Evolutionary conservation across 2,797 vertebrate genomes (phyloP).

Genomic region (Poecilia gillii): DNA sequence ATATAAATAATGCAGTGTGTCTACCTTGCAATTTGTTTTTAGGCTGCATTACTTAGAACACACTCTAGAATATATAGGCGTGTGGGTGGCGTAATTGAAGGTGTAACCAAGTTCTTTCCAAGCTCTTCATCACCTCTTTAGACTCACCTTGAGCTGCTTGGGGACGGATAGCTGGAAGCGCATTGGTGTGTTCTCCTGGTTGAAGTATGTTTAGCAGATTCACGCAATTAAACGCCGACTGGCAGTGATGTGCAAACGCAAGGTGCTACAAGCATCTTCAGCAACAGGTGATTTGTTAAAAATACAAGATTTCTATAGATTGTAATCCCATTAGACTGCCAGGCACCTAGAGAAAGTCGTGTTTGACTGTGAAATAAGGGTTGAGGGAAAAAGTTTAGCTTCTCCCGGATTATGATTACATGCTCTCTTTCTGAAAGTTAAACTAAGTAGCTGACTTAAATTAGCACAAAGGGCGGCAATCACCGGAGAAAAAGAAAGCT

Average conservation of each 20-base stretch:
- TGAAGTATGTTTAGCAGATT: slow-evolving; percentile 4
- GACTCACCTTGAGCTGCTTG: slow-evolving; percentile 26
- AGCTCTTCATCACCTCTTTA: slow-evolving; percentile 45
- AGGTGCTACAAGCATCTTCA: slow-evolving; percentile 4
- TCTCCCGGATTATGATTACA: not conserved
- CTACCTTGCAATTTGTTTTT: slow-evolving; percentile 37
- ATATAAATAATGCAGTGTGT: slow-evolving; percentile 35
- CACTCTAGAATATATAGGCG: slow-evolving; percentile 42
- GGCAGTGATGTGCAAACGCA: slow-evolving; percentile 23
- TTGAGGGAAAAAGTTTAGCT: slow-evolving; percentile 28
- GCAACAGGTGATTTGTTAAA: slow-evolving; percentile 52
- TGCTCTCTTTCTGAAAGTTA: slow-evolving; percentile 1
- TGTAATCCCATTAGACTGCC: slow-evolving; percentile 34
- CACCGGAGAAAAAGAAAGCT: not conserved
- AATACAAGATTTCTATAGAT: slow-evolving; percentile 13
- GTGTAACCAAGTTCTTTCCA: slow-evolving; percentile 51
- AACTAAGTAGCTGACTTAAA: slow-evolving; percentile 4
- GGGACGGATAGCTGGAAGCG: slow-evolving; percentile 36
- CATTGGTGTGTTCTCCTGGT: slow-evolving; percentile 17
- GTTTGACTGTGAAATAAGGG: slow-evolving; percentile 1
- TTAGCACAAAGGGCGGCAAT: slow-evolving; percentile 20
- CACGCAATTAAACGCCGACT: slow-evolving; percentile 16
- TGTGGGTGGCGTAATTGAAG: slow-evolving; percentile 56
- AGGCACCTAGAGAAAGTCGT: slow-evolving; percentile 5
- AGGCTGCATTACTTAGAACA: slow-evolving; percentile 27